Base-by-base conservation (phyloP, 2,797 vertebrate genomes). In the Oreortyx pictus region DNA sequence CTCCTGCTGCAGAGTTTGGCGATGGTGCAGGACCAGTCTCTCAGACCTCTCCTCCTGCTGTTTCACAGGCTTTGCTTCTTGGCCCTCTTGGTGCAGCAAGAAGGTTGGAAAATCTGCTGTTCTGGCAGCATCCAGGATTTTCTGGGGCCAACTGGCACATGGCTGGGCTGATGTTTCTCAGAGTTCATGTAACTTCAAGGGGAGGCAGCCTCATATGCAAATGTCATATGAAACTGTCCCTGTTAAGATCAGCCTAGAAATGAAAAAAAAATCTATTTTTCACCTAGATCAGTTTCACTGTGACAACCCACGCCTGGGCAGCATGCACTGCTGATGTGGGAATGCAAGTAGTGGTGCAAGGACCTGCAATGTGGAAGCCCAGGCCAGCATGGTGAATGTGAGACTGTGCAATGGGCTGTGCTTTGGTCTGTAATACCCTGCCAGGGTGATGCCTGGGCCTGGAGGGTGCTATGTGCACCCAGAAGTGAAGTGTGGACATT, bases 281-380 rank as follows among this genome's bases (percentile, higher is more conserved):
- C 43, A 57, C 62, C 76, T 47, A 18, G 8, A 41, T 33, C 11
- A 18, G 44, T 54, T 23, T 66, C 29, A 47, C 2, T 7, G 31
- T 39, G 56, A 47, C n/a, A 83, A 43, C n/a, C 23, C 4, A 0
- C 2, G 31, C 60, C 60, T 50, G 20, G 9, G 59, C 1, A 11
- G 19, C 3, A 2, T 11, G 50, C 14, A 13, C 8, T 0, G 1
- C 41, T 2, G 31, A 24, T 22, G 2, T 14, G 2, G 74, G 44
- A 25, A 41, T 22, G 1, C 0, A 6, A 60, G 47, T 52, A 6
- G 2, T 4, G 19, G 19, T 1, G 22, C 7, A 56, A 41, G 8
- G 37, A 44, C 14, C 61, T 46, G 50, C 47, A 13, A 3, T 9
- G 1, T 29, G 22, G 33, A 85, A 66, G 56, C 43, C 59, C 65